These are phyloP conservation scores for Syngnathus floridae DNA, from an alignment of 2,113 vertebrate genomes.

Conservation along the genomic window DNA sequence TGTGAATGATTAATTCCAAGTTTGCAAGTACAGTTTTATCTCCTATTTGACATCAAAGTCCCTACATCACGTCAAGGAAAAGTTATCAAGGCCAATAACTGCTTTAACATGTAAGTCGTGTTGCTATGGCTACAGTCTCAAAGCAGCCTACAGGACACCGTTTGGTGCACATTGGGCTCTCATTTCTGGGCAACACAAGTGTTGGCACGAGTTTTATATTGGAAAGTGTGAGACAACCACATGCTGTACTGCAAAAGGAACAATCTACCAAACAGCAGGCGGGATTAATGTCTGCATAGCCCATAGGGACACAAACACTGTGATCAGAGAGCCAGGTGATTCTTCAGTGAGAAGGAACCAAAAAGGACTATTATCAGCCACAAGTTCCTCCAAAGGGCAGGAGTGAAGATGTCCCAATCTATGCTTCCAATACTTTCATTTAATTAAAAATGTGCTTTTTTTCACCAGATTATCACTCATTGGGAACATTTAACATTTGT, in stretches of 20 bases:
- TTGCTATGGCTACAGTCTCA: slow-evolving; percentile 14
- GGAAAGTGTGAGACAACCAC: slow-evolving; percentile 29
- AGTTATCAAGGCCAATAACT: slow-evolving; percentile 19
- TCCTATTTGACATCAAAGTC: slow-evolving; percentile 5
- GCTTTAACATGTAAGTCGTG: slow-evolving; percentile 14
- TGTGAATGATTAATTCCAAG: slow-evolving; percentile 49
- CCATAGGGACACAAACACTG: too few species aligned
- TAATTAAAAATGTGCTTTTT: too few species aligned
- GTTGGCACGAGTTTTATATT: slow-evolving; percentile 35
- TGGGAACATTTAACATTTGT: too few species aligned
- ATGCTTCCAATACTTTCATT: too few species aligned
- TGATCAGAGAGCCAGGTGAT: too few species aligned
- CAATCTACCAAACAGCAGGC: slow-evolving; percentile 24
- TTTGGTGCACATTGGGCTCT: slow-evolving; percentile 35
- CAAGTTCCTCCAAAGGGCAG: too few species aligned
- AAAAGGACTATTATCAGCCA: too few species aligned
- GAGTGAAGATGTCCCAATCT: too few species aligned
- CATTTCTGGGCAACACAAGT: slow-evolving; percentile 39
- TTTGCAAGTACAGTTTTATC: slow-evolving; percentile 15
- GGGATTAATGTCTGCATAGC: background rate
- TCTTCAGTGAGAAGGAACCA: too few species aligned
- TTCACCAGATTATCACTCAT: too few species aligned
- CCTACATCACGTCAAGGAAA: slow-evolving; percentile 15
- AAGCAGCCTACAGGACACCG: slow-evolving; percentile 14
- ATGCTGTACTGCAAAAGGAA: slow-evolving; percentile 17